Conservation (phyloP, 1,140 invertebrate species). For the Glossosoma conforme region DNA sequence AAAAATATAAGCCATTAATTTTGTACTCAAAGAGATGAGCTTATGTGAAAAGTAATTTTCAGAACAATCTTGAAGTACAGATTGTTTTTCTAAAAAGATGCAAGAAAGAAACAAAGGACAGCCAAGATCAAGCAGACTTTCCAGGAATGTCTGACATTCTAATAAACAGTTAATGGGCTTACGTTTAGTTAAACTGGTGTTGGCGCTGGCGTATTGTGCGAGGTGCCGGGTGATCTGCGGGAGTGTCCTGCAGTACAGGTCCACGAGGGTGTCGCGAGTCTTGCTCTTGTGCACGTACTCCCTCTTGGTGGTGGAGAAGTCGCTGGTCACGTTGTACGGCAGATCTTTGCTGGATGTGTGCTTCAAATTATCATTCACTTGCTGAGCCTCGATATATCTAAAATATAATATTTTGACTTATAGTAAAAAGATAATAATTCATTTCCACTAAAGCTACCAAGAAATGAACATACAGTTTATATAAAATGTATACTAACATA, state of each 20-base stretch:
- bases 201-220: conserved; percentile 26
- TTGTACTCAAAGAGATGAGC: too few relatives aligned
- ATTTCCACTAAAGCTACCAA: neutral
- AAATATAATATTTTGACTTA: neutral
- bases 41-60: too few relatives aligned
- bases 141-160: too few relatives aligned
- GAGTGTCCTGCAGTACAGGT: conserved; percentile 35
- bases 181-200: conserved; percentile 26
- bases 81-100: too few relatives aligned
- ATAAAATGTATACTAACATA: too few relatives aligned
- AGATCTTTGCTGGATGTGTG: conserved; percentile 30
- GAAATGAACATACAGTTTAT: too few relatives aligned
- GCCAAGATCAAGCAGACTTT: too few relatives aligned
- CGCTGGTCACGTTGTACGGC: conserved; percentile 30
- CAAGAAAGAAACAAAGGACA: too few relatives aligned
- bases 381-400: conserved; percentile 45
- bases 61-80: too few relatives aligned
- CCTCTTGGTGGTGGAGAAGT: conserved; percentile 36
- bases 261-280: conserved; percentile 38
- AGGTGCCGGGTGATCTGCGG: conserved; percentile 35
- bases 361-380: conserved; percentile 37
- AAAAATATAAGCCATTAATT: neutral
- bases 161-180: too few relatives aligned
- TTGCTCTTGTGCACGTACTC: conserved; percentile 31
- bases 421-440: neutral